phyloP scores from a whole-genome alignment of 2,888 invertebrate genomes.

The Cerastoderma edule region DNA sequence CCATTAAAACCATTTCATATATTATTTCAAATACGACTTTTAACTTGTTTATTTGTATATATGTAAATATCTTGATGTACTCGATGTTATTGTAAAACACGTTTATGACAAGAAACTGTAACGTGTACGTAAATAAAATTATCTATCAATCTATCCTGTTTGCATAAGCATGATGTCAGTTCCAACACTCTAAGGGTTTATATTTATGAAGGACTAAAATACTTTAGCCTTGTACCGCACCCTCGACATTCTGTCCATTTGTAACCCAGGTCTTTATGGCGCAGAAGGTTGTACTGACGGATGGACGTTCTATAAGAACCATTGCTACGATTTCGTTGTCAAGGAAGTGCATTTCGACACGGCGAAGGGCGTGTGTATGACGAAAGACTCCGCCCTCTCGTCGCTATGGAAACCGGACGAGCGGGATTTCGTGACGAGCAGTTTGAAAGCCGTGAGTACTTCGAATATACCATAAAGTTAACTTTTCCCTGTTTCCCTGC shows the following conservation, averaged over 20 bases:
- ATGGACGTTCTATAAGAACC: slow-evolving; percentile 50
- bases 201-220: too few species aligned
- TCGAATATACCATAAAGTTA: background rate
- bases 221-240: too few species aligned
- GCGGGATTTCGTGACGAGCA: slow-evolving; percentile 57
- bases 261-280: slow-evolving; percentile 9
- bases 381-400: slow-evolving; percentile 54
- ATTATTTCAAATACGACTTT: background rate
- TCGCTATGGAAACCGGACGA: slow-evolving; percentile 70
- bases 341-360: slow-evolving; percentile 50
- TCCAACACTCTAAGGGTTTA: too few species aligned
- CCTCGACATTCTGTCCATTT: too few species aligned
- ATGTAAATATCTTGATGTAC: too few species aligned
- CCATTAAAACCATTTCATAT: slow-evolving; percentile 20
- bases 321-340: slow-evolving; percentile 57
- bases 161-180: too few species aligned
- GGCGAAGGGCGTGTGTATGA: slow-evolving; percentile 61
- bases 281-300: slow-evolving; percentile 58
- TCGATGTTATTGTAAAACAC: too few species aligned
- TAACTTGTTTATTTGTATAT: too few species aligned
- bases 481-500: too few species aligned
- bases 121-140: background rate
- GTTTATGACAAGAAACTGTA: background rate
- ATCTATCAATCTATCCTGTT: background rate
- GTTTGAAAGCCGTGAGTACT: background rate